Evolutionary conservation across 1,140 invertebrate species (phyloP), one percentile per base, ranked within the genome.

Genomic region (Sminthurinus signatus): DNA sequence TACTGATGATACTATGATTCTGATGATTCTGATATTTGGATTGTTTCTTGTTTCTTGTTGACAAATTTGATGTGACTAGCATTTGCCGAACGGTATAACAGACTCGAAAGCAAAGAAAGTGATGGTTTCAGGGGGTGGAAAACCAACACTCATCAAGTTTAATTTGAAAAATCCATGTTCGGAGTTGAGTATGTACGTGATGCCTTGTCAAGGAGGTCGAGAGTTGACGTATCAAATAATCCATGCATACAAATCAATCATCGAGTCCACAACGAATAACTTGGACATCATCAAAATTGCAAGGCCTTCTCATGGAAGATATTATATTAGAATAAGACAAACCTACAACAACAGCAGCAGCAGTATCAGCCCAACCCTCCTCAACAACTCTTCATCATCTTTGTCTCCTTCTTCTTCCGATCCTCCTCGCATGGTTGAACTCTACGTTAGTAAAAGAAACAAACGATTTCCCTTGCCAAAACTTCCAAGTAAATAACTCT

Each of bases 181-280:
- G 4, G 69, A 74, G 31, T 69, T 80, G 46, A 57, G 72, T 12
- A 70, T 79, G 60, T 78, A 77, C 31, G 72, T 80, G 1, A 76
- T 79, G 73, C 75, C 78, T 15, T 80, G 79, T 71, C 77, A 76
- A 21, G 73, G 64, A n/a, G 5, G 55, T 1, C n/a, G n/a, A n/a
- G n/a, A n/a, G n/a, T 52, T 72, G 8, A 43, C 31, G 4, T 69
- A 57, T 36, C 31, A 65, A 51, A n/a, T 72, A 23, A 58, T 32
- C 31, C 64, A 61, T 19, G 63, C 57, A 15, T 62, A 69, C 43
- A 56, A 43, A 43, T 54, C 64, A 19, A 32, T 68, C 23, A 59
- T 55, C 29, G 52, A 61, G 23, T 63, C 63, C 25, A 36, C 5
- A 44, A 68, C 23, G 64, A 69, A n/a, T 4, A 67, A 48, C 23